Evolutionary conservation across 1,140 invertebrate species (phyloP), one percentile per base, ranked within the genome.

Genomic region (Dendroctonus ponderosae): DNA sequence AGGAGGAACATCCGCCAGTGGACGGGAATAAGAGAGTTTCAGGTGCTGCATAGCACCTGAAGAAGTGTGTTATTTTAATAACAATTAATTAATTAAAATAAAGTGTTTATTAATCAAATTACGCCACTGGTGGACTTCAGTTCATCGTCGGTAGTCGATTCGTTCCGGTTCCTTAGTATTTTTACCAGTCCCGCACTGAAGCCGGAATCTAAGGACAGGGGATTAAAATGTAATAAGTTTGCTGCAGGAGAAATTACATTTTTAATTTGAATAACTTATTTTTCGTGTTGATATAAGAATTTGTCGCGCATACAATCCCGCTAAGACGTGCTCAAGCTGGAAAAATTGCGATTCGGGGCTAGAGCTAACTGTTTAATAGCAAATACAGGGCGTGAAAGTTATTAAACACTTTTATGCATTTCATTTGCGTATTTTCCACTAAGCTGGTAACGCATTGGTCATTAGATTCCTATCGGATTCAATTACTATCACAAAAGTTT

Each of bases 261-360:
- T 85, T 85, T 85, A 85, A 85, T 85, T 85, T 84, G 81, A 83
- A 83, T 78, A 82, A 84, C 82, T 84, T 84, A 83, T 84, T 84
- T 84, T 82, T 82, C 81, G 82, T 85, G 83, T 85, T 85, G 84
- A 84, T 85, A 82, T 84, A 84, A 81, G 83, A 81, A 80, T 81
- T 79, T 75, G 62, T 64, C 62, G 71, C 73, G 40, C 78, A 77
- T 75, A 77, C 46, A 80, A 79, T 79, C 77, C 78, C 77, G 78
- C 77, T 81, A 80, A 81, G 82, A 84, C 83, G 83, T 85, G 83
- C 84, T 82, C 79, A 81, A 81, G 79, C 81, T 79, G 81, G 80
- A 83, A 84, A 84, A 85, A 85, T 83, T 12, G 26, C 15, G 43
- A 46, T 46, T 46, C 43, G 43, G 8, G 43, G 81, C 81, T 81